Evolutionary conservation across 92 coral and sea anemone genomes (phyloP), one percentile per base, ranked within the genome.

Genomic region (Parazoanthus swiftii): DNA sequence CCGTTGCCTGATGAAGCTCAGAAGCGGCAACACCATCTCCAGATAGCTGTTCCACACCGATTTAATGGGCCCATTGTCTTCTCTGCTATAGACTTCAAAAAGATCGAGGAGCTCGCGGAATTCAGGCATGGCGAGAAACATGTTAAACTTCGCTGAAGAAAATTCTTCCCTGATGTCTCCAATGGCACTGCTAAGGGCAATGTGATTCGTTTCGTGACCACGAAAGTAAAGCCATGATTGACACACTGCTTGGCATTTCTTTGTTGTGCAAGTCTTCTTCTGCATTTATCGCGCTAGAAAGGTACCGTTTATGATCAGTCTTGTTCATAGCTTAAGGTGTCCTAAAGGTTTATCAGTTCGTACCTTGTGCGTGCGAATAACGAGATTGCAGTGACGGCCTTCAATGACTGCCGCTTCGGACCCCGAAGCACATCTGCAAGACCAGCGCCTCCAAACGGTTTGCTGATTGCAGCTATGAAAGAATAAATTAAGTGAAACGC

Each of bases 361-460:
- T 85, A 91, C 89, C 88, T 82, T 89, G 63, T 82, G 93, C 66
- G 86, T 80, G 37, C 93, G 88, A 7, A 94, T 36, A 44, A 90
- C 92, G 11, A 93, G 93, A 77, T 89, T 92, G 90, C 89, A 92
- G 80, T 90, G 90, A 8, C 90, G 88, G 4, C 96, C 94, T 77
- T 94, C 89, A 4, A 90, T 72, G 16, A 94, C 93, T 2, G 79
- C 92, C 2, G 89, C 72, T 0, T 79, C 86, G 78, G 95, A 93
- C 37, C 95, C 93, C 2, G 90, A 59, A 90, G 71, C 67, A 93
- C 85, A 75, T 93, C 95, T 82, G 81, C 85, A 67, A 93, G 90
- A n/a, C 94, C 93, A 8, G 92, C 94, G 80, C 81, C 92, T 75
- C 83, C 82, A 73, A 93, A 91, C 63, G 88, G 79, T 85, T 93